Conservation (phyloP, 2,113 vertebrate species). For the Myxocyprinus asiaticus region DNA sequence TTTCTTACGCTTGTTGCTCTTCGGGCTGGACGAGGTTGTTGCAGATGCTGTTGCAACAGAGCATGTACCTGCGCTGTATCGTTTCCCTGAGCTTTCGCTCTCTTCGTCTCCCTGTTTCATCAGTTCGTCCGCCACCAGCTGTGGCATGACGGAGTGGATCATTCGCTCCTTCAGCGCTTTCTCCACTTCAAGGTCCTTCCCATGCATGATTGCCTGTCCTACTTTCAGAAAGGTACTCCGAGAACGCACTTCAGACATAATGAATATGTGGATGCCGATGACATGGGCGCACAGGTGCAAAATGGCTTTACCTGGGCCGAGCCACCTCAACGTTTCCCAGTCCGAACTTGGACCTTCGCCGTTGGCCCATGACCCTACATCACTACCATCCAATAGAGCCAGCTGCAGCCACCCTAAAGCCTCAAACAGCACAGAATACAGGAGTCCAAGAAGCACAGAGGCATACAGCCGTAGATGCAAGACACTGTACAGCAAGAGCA, state of each 20-base stretch:
- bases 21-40: constrained; percentile 79
- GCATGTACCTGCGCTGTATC: constrained; percentile 85
- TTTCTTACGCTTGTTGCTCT: constrained; percentile 91
- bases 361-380: constrained; percentile 34
- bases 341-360: background rate
- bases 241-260: constrained; percentile 96
- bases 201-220: constrained; percentile 98
- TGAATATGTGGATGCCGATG: constrained; percentile 92
- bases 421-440: constrained; percentile 92
- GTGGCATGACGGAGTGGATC: constrained; percentile 99
- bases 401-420: constrained; percentile 85
- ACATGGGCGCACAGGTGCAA: constrained; percentile 93
- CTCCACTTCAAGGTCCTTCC: constrained; percentile 96
- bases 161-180: constrained; percentile 98
- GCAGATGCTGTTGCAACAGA: constrained; percentile 65
- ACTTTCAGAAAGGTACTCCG: constrained; percentile 98
- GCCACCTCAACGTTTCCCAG: constrained; percentile 74
- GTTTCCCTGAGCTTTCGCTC: constrained; percentile 87
- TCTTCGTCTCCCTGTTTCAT: constrained; percentile 98
- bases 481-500: constrained; percentile 92
- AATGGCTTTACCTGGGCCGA: constrained; percentile 84
- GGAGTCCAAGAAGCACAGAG: constrained; percentile 87
- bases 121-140: constrained; percentile 91
- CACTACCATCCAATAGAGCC: constrained; percentile 61
- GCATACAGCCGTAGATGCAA: constrained; percentile 93